Conservation (phyloP, 2,888 invertebrate genomes). For the Anoplius nigerrimus region DNA sequence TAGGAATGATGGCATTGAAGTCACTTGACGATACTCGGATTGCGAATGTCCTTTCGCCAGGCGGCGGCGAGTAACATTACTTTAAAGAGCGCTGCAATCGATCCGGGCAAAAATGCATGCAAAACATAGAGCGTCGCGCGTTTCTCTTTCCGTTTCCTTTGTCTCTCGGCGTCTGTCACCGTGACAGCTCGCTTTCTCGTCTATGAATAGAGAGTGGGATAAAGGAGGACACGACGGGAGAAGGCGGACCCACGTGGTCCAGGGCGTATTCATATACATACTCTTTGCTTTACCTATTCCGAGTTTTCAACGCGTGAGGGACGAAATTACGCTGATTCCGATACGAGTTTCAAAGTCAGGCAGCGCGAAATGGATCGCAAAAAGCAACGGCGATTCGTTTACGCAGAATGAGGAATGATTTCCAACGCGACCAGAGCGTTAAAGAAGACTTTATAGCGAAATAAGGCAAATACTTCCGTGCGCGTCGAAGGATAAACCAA, state of each 20-base stretch:
- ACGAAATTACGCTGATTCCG: background rate
- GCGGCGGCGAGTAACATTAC: too few relatives aligned
- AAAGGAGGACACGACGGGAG: constrained; percentile 42
- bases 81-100: too few relatives aligned
- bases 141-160: constrained; percentile 33
- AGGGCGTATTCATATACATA: constrained; percentile 14
- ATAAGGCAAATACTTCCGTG: too few relatives aligned
- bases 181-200: constrained; percentile 53
- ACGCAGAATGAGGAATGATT: too few relatives aligned
- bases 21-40: too few relatives aligned
- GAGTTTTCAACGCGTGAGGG: constrained; percentile 25
- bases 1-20: too few relatives aligned
- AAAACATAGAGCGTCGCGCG: constrained; percentile 7
- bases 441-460: too few relatives aligned
- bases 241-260: constrained; percentile 42
- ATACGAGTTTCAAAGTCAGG: background rate
- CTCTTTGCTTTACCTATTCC: constrained; percentile 23
- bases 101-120: background rate
- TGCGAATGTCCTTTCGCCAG: too few relatives aligned
- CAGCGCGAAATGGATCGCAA: background rate
- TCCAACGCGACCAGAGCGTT: too few relatives aligned
- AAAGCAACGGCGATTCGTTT: too few relatives aligned
- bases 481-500: too few relatives aligned
- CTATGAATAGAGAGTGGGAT: constrained; percentile 53
- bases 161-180: constrained; percentile 44